A percentile compares a stretch with the other conserved stretches of the same genome.
These are phyloP conservation scores for Blastobasis adustella DNA, from an alignment of 2,888 invertebrate genomes.

Conservation along the genomic window DNA sequence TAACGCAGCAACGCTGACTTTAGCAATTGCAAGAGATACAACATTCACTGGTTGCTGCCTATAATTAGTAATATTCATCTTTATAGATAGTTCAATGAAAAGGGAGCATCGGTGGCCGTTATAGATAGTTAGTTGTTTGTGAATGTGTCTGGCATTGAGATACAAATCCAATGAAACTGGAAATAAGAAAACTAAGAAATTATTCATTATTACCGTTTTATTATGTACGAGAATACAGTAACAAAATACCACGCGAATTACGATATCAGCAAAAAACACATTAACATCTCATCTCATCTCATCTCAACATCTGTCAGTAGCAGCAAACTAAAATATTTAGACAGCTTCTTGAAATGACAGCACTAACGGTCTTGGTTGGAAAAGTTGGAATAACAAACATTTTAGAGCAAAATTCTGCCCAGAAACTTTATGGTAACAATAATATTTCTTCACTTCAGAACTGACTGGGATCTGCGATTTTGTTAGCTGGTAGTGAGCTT, in stretches of 20 bases:
- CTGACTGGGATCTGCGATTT: no score
- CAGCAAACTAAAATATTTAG: background rate
- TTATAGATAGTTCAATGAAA: no score
- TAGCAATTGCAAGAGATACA: slow-evolving; percentile 78
- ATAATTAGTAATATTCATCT: slow-evolving; percentile 26
- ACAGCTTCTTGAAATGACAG: no score
- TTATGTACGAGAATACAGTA: slow-evolving; percentile 22
- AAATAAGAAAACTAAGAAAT: slow-evolving; percentile 89
- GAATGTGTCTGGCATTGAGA: slow-evolving; percentile 82
- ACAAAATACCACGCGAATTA: slow-evolving; percentile 34
- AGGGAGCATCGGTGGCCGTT: no score
- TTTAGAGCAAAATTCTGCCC: no score
- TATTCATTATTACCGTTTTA: slow-evolving; percentile 51
- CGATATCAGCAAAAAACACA: slow-evolving; percentile 26
- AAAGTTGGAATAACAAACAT: no score
- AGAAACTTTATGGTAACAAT: no score
- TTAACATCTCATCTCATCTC: no score
- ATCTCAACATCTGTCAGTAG: slow-evolving; percentile 1
- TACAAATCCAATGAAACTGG: slow-evolving; percentile 85
- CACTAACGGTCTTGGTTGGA: no score
- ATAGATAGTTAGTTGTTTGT: slow-evolving; percentile 88
- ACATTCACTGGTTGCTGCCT: slow-evolving; percentile 78
- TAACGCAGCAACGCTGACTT: slow-evolving; percentile 81
- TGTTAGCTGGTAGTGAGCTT: no score
- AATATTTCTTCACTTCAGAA: no score